Base-by-base conservation (phyloP, 1,140 invertebrate species). In the Zaprionus davidi region DNA sequence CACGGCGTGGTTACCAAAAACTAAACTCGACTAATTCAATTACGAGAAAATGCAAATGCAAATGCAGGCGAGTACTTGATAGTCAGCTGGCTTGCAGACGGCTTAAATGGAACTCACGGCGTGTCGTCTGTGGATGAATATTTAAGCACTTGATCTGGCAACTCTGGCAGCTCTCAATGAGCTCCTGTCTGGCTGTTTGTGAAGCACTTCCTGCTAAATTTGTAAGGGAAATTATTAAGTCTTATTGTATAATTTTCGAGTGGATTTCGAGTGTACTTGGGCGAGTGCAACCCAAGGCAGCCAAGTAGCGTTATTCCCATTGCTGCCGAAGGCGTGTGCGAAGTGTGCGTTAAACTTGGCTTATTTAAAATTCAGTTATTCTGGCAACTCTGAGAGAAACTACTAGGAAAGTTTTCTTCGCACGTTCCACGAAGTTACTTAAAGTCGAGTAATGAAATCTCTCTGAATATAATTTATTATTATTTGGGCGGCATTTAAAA, bases 11-110 rank as follows among this genome's bases (percentile, higher is more conserved):
- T 36, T 36, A 63, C 31, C 24, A 20, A 55, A 51, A 73, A 59
- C 41, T 17, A 69, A 72, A 34, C 31, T 17, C 17, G 64, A 22
- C 59, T 57, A 53, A 79, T 77, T 66, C 69, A 71, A 57, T 82
- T 60, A 57, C 49, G 53, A 44, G 69, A 15, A 75, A 81, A 78
- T 84, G 78, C 74, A 84, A 81, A 78, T 84, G 78, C 74, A 84
- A 84, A 78, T 83, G 74, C 78, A 81, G 63, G n/a, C 20, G 22
- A 67, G 38, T 31, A 53, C 41, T 36, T 36, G 22, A 72, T 57
- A 74, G 36, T 60, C 12, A 62, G 26, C 4, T 38, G 57, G 6
- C 31, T 63, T 57, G n/a, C 17, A 59, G 31, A 6, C n/a, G 67
- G 22, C 58, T 31, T 56, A 46, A 78, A 31, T 44, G 15, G 11